Percentiles rank a stretch among this genome's conserved stretches.
phyloP scores from a whole-genome alignment of 2,888 invertebrate genomes.

The Coleophora deauratella region DNA sequence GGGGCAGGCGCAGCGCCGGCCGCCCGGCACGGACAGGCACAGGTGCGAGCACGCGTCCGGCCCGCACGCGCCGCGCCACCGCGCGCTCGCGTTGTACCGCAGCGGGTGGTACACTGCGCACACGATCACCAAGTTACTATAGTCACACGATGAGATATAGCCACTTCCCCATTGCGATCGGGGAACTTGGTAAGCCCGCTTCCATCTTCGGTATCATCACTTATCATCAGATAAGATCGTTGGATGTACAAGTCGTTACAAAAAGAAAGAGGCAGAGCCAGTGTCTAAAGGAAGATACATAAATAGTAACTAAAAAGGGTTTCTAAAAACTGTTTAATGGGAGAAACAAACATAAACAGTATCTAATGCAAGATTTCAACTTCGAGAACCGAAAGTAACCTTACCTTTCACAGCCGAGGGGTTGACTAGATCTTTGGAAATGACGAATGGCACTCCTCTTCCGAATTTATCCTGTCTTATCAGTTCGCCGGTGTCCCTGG shows the following conservation, averaged over 20 bases:
- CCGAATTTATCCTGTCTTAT: constrained; percentile 97
- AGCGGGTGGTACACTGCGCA: constrained; percentile 83
- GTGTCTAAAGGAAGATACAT: too few species aligned
- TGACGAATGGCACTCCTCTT: constrained; percentile 87
- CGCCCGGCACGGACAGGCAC: constrained; percentile 91
- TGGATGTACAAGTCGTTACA: too few species aligned
- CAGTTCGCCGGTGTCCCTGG: constrained; percentile 89
- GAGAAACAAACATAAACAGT: too few species aligned
- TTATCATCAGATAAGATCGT: too few species aligned
- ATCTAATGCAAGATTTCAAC: too few species aligned
- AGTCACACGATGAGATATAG: neutral
- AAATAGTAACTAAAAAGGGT: too few species aligned
- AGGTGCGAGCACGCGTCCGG: constrained; percentile 86
- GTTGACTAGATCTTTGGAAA: constrained; percentile 88
- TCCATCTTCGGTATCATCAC: too few species aligned
- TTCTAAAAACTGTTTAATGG: too few species aligned
- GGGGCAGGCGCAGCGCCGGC: constrained; percentile 93
- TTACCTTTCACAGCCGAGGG: constrained; percentile 88
- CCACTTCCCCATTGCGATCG: neutral
- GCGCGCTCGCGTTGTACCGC: constrained; percentile 84
- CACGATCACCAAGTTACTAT: neutral
- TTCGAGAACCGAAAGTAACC: constrained; percentile 4
- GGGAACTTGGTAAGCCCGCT: too few species aligned
- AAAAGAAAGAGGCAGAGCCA: too few species aligned
- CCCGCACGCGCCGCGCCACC: constrained; percentile 77